Base-by-base conservation (phyloP, 2,113 vertebrate species). In the Nettapus auritus region DNA sequence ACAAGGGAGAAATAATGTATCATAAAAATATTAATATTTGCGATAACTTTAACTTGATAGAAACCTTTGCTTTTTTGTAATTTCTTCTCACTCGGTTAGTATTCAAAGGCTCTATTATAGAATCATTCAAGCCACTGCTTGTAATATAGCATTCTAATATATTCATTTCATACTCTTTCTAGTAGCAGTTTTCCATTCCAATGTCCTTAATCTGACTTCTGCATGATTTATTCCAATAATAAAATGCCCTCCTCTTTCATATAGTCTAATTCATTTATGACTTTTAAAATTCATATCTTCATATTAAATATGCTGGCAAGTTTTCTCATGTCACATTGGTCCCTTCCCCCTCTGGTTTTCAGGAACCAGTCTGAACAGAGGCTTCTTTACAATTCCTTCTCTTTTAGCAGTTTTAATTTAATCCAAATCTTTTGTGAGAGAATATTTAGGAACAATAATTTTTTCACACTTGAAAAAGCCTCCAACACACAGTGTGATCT, bases 161-260 rank as follows among this genome's bases (percentile, higher is more conserved):
- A 95, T 71, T 93, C 10, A 96, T 91, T 96, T 93, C 96, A n/a
- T n/a, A n/a, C 89, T 94, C 73, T 89, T 96, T 94, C 82, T 88
- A 94, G 79, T 73, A 89, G 78, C 79, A 89, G 53, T 96, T 97
- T 95, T 77, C 69, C 52, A 57, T 90, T 93, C 52, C 79, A 88
- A 80, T 93, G 88, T 94, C 60, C 40, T 90, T 88, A 91, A 93
- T 95, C 36, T 95, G 82, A 89, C 73, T 95, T 77, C 73, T 93
- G 77, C 42, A 60, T 91, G 52, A 92, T 94, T 93, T 97, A 97
- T 94, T 95, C 91, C 59, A 38, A 90, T 94, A 63, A 94, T 83
- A 96, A 97, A 96, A 94, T 91, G 46, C 40, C 69, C 86, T 91
- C 46, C 13, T 56, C 82, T 95, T 97, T 94, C 40, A 90, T 68